These are phyloP conservation scores for Nyctereutes procyonoides DNA, from an alignment of 2,113 vertebrate species.

Conservation along the genomic window DNA sequence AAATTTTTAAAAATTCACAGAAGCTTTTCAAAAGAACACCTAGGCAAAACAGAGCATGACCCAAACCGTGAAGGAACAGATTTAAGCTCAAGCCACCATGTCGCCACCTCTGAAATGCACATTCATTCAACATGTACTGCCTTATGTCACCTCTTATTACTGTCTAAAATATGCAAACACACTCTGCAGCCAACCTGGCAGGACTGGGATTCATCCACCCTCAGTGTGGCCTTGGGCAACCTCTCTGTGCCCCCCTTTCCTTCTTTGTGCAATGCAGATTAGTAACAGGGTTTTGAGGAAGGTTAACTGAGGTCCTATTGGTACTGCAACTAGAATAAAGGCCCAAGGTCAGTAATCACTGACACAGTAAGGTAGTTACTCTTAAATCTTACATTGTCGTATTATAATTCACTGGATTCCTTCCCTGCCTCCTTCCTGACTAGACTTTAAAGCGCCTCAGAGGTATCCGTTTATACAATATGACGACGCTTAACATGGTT, in stretches of 20 bases:
- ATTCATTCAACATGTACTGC: neutral
- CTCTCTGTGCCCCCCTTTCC: neutral
- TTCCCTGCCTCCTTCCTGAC: neutral
- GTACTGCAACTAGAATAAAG: neutral
- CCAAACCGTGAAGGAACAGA: neutral
- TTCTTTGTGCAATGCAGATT: conserved; percentile 24
- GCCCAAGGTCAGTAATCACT: neutral
- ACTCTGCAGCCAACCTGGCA: neutral
- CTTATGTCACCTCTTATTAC: neutral
- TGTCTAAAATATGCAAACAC: neutral
- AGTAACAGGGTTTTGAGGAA: neutral
- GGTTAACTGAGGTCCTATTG: neutral
- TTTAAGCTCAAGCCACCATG: neutral
- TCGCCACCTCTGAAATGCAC: neutral
- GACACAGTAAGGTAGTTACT: neutral
- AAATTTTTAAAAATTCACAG: neutral
- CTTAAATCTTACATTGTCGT: neutral
- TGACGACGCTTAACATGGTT: conserved; percentile 50
- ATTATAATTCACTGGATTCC: conserved; percentile 22
- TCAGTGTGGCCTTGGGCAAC: neutral
- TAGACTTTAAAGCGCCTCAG: conserved; percentile 27
- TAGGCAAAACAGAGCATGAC: neutral
- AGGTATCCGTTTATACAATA: neutral
- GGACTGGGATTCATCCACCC: neutral
- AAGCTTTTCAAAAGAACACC: neutral